Evolutionary conservation across 2,113 vertebrate species (phyloP), one percentile per base, ranked within the genome.

Genomic region (Chloroceryle aenea): DNA sequence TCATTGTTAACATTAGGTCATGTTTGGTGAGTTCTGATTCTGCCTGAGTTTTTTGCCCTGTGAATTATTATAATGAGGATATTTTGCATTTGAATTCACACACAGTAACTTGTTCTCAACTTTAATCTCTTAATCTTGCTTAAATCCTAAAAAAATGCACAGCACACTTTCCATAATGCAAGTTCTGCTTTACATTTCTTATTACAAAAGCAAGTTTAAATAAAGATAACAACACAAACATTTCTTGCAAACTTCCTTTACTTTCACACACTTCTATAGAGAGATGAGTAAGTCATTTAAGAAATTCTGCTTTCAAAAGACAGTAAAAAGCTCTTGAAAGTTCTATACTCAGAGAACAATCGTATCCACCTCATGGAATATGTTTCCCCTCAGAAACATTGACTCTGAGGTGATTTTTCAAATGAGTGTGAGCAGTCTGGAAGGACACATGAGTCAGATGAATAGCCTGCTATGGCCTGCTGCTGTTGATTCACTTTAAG

Each of bases 1-100:
- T 97, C 95, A 86, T 89, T 98, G 96, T 87, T 85, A 75, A 82
- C 92, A 97, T 97, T 96, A 96, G 85, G 94, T 97, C 30, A 1
- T 96, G 92, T 95, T 98, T 96, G 91, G 78, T 10, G 27, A 97
- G 87, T 97, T 93, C 69, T 42, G 67, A 93, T 92, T 95, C 85
- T 56, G 86, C 76, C 25, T 36, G 9, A 8, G 0, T 15, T 22
- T 78, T 52, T 82, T 93, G 18, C 45, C 78, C 69, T 92, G 55
- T 87, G 87, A 93, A 92, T 98, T 99, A 98, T 97, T 95, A 93
- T 97, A 98, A 97, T 96, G 95, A 98, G 97, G 97, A 85, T 59
- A 91, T 93, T 98, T 98, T 96, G 82, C 85, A 92, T 98, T 93
- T 97, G 89, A 87, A 80, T 94, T 96, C 72, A 84, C 67, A 90